Base-by-base conservation (phyloP, 2,888 invertebrate species). In the Dryocosmus kuriphilus region DNA sequence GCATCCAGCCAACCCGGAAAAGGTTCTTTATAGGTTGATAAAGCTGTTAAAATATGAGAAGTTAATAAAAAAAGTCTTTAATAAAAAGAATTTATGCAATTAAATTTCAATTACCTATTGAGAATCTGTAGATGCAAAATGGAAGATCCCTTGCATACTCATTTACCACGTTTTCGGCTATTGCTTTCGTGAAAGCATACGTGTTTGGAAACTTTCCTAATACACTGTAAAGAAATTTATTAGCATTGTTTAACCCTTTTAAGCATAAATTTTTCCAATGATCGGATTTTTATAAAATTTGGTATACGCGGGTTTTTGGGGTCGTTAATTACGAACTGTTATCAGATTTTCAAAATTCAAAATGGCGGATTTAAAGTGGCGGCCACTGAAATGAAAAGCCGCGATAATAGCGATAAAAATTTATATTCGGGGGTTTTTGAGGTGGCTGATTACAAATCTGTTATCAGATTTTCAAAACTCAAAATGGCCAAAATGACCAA, bases 181-280 rank as follows among this genome's bases (percentile, higher is more conserved):
- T 88, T 0, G 97, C 96, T 92, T 98, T 98, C 1, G 97, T 97
- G 88, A 95, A 96, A 0, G 96, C 96, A 92, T 98, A 97, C 0
- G 97, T 97, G 89, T 97, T 97, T 0, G 97, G 97, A 93, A 96
- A 96, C 0, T 93, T 89, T 16, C 94, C 94, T 30, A 94, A 74
- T 24, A 82, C 41, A n/a, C 81, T 82, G 41, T 4, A 76, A 76
- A 67, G 41, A 5, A 6, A 41, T 41, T 41, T 1, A 16, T 41
- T 4, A 73, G 35, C 61, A 55, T 19, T 62, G 19, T 35, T 63
- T 65, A 30, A n/a, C 51, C n/a, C n/a, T n/a, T n/a, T n/a, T n/a
- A n/a, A n/a, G n/a, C n/a, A n/a, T n/a, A n/a, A n/a, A n/a, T n/a
- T n/a, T n/a, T n/a, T n/a, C n/a, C n/a, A n/a, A n/a, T n/a, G n/a